Conservation (phyloP, 2,113 vertebrate species). For the Scatophagus argus region DNA sequence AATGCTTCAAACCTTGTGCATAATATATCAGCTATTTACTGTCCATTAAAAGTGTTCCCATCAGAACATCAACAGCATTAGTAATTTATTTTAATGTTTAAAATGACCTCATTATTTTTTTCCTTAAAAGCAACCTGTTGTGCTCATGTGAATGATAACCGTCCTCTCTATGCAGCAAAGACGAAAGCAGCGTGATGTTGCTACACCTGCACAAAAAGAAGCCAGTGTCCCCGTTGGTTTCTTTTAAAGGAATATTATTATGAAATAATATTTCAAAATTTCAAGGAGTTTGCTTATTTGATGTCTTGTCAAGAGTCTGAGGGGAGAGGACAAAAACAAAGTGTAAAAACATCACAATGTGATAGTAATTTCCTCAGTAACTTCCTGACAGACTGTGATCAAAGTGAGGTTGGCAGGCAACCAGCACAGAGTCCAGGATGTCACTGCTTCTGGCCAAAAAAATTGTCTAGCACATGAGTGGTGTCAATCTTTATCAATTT, state of each 20-base stretch:
- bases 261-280: neutral
- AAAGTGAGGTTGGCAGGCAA: no score
- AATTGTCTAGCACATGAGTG: no score
- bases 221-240: no score
- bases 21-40: neutral
- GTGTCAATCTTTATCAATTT: no score
- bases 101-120: neutral
- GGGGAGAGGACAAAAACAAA: no score
- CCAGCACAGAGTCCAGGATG: no score
- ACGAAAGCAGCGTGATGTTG: neutral
- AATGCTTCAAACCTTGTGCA: neutral
- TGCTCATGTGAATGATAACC: neutral
- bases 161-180: neutral
- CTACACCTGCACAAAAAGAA: no score
- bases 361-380: neutral
- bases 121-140: neutral
- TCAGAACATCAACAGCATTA: neutral
- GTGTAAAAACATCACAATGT: neutral
- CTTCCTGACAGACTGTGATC: no score
- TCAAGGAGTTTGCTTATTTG: neutral
- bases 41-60: neutral
- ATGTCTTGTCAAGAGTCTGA: no score
- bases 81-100: neutral
- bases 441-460: no score
- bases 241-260: neutral